Base-by-base conservation (phyloP, 2,888 invertebrate genomes). In the Epistrophe eligans region DNA sequence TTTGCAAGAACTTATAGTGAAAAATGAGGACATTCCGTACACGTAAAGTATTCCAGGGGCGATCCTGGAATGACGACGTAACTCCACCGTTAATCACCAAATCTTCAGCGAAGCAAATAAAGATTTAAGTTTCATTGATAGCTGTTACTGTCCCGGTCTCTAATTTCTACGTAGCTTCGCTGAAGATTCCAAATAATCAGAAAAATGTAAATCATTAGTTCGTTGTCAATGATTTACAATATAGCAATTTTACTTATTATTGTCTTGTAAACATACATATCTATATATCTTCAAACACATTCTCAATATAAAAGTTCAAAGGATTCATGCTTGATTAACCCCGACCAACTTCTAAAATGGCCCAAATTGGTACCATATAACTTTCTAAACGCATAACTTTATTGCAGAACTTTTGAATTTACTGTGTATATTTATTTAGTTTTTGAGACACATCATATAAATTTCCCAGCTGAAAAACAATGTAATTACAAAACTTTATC, bases 401-500 rank as follows among this genome's bases (percentile, higher is more conserved):
- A 66, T 38, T 66, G 72, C 52, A 48, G 32, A 66, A 71, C 60
- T 43, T 52, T 24, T 43, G 45, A 58, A 60, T 62, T 48, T 66
- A 66, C 76, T 17, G 40, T 48, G 52, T 66, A 57, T 4, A 0
- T n/a, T n/a, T 24, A 24, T 24, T 24, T 35, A 8, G 35, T 32
- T 58, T 43, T 32, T 38, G 38, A 64, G 35, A 62, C 28, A 64
- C 62, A 28, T 40, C 10, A 57, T 57, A 57, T 57, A 57, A 57
- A 57, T 43, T 60, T 64, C 13, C 45, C 48, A 52, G 2, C 24
- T 17, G 19, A 45, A 73, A 52, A 55, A 32, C 35, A 76, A 45
- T 71, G 77, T 84, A 84, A 84, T 84, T 84, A 72, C 77, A 72
- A 80, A 84, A 84, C 66, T 84, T 84, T 84, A 24, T 48, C 80